These are phyloP conservation scores for Ascidia mentula DNA, from an alignment of 23 tunicate genomes.

Conservation along the genomic window DNA sequence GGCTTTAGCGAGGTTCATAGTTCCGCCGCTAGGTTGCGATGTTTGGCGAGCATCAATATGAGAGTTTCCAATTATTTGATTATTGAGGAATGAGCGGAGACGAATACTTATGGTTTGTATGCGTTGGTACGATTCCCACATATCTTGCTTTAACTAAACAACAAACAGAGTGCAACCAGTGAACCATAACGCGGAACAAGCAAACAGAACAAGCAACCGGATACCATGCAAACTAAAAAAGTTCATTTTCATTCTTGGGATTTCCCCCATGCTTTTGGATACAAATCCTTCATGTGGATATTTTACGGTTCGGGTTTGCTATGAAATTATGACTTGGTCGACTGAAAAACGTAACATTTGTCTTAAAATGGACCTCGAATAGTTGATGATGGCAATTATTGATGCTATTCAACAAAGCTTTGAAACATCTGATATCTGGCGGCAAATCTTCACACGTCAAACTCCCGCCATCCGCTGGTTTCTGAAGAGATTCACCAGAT, in stretches of 20 bases:
- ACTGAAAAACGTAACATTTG: background rate
- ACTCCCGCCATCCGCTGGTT: no score
- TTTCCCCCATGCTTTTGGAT: no score
- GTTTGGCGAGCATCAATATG: slow-evolving; percentile 11
- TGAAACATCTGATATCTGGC: slow-evolving; percentile 23
- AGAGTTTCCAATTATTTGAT: background rate
- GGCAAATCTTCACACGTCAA: slow-evolving; percentile 38
- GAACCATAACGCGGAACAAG: background rate
- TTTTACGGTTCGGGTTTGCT: no score
- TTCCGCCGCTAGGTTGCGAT: background rate
- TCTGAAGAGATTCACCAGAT: no score
- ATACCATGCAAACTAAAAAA: background rate
- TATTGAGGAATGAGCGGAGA: slow-evolving; percentile 39
- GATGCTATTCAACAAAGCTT: slow-evolving; percentile 15
- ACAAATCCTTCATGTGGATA: no score
- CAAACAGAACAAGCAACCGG: background rate
- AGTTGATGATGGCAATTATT: slow-evolving; percentile 53
- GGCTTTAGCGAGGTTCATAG: slow-evolving; percentile 34
- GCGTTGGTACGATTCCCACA: slow-evolving; percentile 62
- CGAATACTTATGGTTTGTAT: slow-evolving; percentile 27
- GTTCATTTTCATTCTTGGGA: no score
- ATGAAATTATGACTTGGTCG: no score
- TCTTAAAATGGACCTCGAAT: slow-evolving; percentile 25
- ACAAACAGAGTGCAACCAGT: background rate
- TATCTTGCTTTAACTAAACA: slow-evolving; percentile 58